Base-by-base conservation (phyloP, 2,113 vertebrate genomes). In the Halichoeres trimaculatus region DNA sequence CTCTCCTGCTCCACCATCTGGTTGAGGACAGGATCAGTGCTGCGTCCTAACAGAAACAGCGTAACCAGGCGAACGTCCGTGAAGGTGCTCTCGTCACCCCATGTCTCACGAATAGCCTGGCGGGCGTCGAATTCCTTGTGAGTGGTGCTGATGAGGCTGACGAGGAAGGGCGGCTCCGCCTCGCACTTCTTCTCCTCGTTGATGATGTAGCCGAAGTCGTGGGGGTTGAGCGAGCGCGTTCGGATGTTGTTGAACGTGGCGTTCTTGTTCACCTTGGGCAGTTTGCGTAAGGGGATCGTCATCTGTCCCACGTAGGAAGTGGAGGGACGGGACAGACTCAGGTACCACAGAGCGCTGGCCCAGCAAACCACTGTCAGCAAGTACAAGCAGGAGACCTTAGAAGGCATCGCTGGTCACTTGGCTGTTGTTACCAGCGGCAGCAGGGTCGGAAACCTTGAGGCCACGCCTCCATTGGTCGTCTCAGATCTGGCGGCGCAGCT, bases 1-100 rank as follows among this genome's bases (percentile, higher is more conserved):
- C 98, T 99, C 92, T 99, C 98, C 88, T 99, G 97, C 78, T 98
- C 98, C 71, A 99, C 97, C 97, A 99, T 99, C 93, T 97, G 96
- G 86, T 99, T 98, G 86, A 99, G 94, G 61, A 99, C 96, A 0
- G 90, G 84, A 24, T 99, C 98, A 0, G 94, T 76, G 2, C 97
- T 98, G 91, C 94, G 96, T 52, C 98, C 98, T 2, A 99, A 91
- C 74, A 99, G 94, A 85, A 99, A 99, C 0, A 99, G 93, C 0
- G 97, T 98, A 70, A 97, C 90, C 0, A 99, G 95, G 48, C 94
- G 96, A 74, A 99, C 94, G 9, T 97, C 97, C 24, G 95, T 92
- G 2, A 97, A 96, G 12, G 95, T 96, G 91, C 95, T 97, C 90
- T 99, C 98, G 0, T 99, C 97, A 1, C 98, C 98, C 98, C 98